Evolutionary conservation across 92 coral and sea anemone species (phyloP), one percentile per base, ranked within the genome.

Genomic region (Epizoanthus rinbou): DNA sequence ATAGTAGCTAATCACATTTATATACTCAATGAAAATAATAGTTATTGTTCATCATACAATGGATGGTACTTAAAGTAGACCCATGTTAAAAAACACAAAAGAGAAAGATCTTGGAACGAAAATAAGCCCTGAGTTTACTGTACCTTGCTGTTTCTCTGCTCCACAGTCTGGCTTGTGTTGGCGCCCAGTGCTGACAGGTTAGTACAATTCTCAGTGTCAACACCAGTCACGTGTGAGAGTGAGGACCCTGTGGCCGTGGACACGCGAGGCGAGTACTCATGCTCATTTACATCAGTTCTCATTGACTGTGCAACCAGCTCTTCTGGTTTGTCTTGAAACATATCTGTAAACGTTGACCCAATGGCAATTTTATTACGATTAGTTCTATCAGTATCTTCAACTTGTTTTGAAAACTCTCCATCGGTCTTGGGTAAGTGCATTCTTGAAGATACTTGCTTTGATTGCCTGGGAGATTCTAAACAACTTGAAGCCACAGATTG

Each of bases 301-400:
- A 39, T 7, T 43, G 43, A 21, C 57, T 78, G 71, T 6, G 9
- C 41, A 78, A 43, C 71, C 21, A 19, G 58, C 16, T 15, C 72
- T 22, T 17, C 52, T 6, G 19, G 58, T 78, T 78, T 78, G 10
- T 78, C 82, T 78, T 78, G 82, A 78, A 78, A 78, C 41, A 78
- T 39, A 78, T 78, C 82, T 39, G 82, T 41, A 78, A 78, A 78
- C 31, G 82, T 78, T 78, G 82, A 78, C 11, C 82, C 82, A 13
- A 78, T 78, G 43, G 82, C 45, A 22, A 78, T 78, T 63, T 78
- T 78, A n/a, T 23, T 78, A 11, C 70, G 82, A 60, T 11, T 78
- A 43, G 35, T 62, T 16, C 58, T 62, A n/a, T 78, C 72, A 14
- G 9, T 56, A 78, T 78, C 22, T 39, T 78, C 66, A 62, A 5